These are phyloP conservation scores for Epinotia nisella DNA, from an alignment of 2,888 invertebrate species.

Conservation along the genomic window DNA sequence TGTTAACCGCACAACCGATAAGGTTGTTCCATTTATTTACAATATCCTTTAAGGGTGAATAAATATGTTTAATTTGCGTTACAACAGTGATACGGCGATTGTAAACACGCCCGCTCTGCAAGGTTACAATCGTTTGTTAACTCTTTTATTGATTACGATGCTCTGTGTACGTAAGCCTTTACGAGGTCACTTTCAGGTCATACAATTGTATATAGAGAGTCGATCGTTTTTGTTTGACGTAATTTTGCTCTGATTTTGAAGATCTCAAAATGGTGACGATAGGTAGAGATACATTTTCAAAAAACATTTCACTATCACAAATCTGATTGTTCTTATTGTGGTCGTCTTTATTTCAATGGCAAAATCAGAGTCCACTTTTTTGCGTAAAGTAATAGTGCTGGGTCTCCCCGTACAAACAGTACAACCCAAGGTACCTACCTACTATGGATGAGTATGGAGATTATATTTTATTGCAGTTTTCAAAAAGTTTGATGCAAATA, in stretches of 20 bases:
- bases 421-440: too few species aligned
- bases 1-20: not conserved
- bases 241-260: not conserved
- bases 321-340: not conserved
- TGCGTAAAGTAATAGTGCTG: too few species aligned
- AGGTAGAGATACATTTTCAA: too few species aligned
- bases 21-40: slow-evolving; percentile 15
- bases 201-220: slow-evolving; percentile 31
- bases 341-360: too few species aligned
- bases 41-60: slow-evolving; percentile 21
- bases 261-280: not conserved
- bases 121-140: slow-evolving; percentile 39
- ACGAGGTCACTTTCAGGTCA: slow-evolving; percentile 22
- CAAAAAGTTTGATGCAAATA: too few species aligned
- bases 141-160: slow-evolving; percentile 41
- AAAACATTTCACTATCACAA: not conserved
- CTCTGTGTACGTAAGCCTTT: slow-evolving; percentile 28
- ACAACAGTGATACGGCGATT: slow-evolving; percentile 13
- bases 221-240: slow-evolving; percentile 11
- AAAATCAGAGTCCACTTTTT: too few species aligned
- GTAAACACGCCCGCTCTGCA: slow-evolving; percentile 32
- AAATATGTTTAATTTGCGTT: slow-evolving; percentile 17
- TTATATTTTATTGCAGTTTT: too few species aligned
- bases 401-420: too few species aligned
- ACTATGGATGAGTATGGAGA: too few species aligned